These are phyloP conservation scores for Lithophane socia DNA, from an alignment of 2,888 invertebrate genomes.

Conservation along the genomic window DNA sequence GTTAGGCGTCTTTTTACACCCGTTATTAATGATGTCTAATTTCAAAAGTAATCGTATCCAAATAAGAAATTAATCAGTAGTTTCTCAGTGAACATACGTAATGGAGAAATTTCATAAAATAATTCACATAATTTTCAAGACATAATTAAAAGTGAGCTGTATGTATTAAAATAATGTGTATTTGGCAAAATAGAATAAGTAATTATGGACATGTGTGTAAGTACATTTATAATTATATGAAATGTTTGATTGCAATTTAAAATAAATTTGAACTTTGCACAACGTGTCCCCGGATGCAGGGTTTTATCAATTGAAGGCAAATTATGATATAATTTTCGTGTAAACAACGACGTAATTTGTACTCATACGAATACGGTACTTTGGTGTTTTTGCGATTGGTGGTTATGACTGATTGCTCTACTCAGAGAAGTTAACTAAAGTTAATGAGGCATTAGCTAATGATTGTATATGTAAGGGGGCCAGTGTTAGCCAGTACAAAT, in stretches of 20 bases:
- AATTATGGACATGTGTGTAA: background rate
- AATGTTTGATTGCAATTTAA: background rate
- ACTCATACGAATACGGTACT: background rate
- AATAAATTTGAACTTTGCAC: background rate
- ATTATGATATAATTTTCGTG: no score
- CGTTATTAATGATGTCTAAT: no score
- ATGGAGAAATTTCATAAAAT: background rate
- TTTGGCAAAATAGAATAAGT: background rate
- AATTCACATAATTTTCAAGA: no score
- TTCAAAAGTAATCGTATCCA: background rate
- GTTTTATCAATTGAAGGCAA: constrained; percentile 2
- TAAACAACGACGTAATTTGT: background rate
- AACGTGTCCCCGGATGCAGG: background rate
- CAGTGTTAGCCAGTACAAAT: background rate
- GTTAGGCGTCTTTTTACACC: no score
- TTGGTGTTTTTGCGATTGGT: background rate
- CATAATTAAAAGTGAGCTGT: background rate
- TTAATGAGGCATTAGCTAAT: no score
- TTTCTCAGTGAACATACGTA: background rate
- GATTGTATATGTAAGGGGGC: no score
- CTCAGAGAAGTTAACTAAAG: background rate
- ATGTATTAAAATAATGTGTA: background rate
- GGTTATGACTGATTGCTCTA: background rate
- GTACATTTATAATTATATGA: background rate
- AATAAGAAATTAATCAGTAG: background rate